Conservation (phyloP, 2,797 vertebrate genomes). For the Gallirallus australis region DNA sequence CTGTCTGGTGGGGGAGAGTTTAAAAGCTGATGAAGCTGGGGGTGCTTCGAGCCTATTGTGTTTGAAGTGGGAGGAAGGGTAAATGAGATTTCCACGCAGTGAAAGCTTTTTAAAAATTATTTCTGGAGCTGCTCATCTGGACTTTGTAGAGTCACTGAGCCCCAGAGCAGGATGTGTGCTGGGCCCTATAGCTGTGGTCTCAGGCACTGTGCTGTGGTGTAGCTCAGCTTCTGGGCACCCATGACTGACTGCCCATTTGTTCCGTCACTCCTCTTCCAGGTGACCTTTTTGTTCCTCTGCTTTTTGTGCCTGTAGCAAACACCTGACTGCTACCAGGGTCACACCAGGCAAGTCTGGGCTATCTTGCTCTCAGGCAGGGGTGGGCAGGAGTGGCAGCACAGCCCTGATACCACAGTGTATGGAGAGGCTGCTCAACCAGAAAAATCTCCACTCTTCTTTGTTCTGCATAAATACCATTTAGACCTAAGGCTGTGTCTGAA, state of each 20-base stretch:
- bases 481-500: not conserved
- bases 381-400: not conserved
- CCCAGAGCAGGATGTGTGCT: accelerated
- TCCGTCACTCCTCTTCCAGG: not conserved
- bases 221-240: not conserved
- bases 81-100: accelerated
- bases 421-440: not conserved
- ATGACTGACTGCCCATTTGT: not conserved
- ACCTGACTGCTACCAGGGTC: not conserved
- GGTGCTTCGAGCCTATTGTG: not conserved
- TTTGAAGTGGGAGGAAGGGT: not conserved
- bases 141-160: not conserved
- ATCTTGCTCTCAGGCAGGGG: accelerated
- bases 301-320: not conserved
- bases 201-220: not conserved
- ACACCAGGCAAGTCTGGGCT: not conserved
- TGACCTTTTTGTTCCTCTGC: not conserved
- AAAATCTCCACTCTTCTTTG: not conserved
- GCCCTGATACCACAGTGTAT: not conserved
- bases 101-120: not conserved
- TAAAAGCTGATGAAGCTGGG: not conserved
- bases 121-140: not conserved
- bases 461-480: not conserved
- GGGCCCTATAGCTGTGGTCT: accelerated
- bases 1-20: not conserved